Conservation (phyloP, 2,113 vertebrate species). For the Piaya cayana region DNA sequence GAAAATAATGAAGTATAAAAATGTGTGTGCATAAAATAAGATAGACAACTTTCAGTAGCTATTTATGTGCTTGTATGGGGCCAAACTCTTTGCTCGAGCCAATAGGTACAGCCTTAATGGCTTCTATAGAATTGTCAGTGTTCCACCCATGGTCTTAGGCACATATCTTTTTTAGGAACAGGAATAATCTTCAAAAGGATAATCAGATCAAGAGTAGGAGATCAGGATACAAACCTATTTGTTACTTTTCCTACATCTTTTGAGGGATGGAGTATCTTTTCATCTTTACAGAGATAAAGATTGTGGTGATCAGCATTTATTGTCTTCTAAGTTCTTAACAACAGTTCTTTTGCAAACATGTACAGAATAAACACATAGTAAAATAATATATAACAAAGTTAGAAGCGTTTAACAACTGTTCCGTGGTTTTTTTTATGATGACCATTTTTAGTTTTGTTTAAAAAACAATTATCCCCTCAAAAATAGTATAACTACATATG, state of each 20-base stretch:
- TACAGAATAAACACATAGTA: background rate
- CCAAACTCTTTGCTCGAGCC: background rate
- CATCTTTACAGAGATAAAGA: background rate
- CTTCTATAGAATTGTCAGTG: background rate
- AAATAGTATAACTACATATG: background rate
- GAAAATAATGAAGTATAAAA: background rate
- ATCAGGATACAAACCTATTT: background rate
- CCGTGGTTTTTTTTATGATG: background rate
- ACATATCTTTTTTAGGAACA: background rate
- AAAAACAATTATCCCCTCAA: background rate
- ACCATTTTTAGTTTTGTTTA: background rate
- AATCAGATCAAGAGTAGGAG: background rate
- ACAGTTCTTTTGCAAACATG: background rate
- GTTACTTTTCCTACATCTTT: background rate
- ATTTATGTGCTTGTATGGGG: background rate
- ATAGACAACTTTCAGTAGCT: background rate
- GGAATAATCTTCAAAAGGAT: background rate
- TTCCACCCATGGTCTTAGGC: no score
- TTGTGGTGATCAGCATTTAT: background rate
- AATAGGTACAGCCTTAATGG: background rate
- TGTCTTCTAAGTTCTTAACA: background rate
- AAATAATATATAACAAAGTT: background rate
- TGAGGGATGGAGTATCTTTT: rapidly evolving
- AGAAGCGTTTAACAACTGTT: background rate
- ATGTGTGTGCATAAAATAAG: background rate